Base-by-base conservation (phyloP, 2,113 vertebrate genomes). In the Malurus alboscapulatus region DNA sequence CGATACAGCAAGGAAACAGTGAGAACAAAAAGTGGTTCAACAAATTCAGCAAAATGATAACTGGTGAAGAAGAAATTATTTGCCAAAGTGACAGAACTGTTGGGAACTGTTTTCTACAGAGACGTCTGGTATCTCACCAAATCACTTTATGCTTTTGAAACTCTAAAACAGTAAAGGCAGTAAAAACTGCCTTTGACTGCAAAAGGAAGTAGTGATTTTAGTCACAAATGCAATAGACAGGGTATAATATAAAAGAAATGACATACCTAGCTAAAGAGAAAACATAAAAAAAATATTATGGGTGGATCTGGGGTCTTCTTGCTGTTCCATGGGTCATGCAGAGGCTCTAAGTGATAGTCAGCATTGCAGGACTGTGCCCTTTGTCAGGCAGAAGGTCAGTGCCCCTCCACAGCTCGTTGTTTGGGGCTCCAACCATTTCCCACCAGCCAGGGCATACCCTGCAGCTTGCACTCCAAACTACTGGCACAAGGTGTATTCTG, bases 1-100 rank as follows among this genome's bases (percentile, higher is more conserved):
- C 76, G 19, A 68, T 11, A 55, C 2, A 54, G 47, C 34, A 77
- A 77, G 50, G 84, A 84, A 92, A 88, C 7, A 48, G 6, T 47
- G 20, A 77, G 61, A 89, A 63, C 22, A 79, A 63, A 61, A 94
- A 82, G 57, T 4, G 4, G 27, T 80, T 92, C 15, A 82, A 84
- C n/a, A 84, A 36, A 79, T 85, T 58, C 78, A 85, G n/a, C 17
- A 95, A 93, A 76, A 83, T 42, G 4, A 73, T 58, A 32, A 51
- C 24, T 85, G 19, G 9, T 36, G 47, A 78, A 89, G 73, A 84
- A 79, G 44, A 26, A 27, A 42, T 55, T 1, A 65, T 76, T 87
- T 83, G 38, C 78, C 71, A 68, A 69, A 93, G n/a, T 66, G 50
- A 90, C 25, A 84, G 80, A 87, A 91, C 84, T 93, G n/a, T 29